Evolutionary conservation across 2,888 invertebrate genomes (phyloP).

Genomic region (Mystacides longicornis): DNA sequence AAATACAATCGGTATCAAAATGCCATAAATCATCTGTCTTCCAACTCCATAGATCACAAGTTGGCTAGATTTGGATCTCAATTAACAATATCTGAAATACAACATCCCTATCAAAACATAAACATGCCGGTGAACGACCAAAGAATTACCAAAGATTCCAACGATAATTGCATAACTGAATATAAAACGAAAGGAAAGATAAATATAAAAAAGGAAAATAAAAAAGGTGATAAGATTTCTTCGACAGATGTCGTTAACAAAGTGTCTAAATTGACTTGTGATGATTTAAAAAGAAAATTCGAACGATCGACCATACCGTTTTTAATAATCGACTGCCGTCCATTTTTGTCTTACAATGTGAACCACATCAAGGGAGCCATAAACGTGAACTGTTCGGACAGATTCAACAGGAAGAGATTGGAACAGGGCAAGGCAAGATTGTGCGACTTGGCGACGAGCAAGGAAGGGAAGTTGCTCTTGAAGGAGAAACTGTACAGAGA

Average conservation of each 20-base stretch:
- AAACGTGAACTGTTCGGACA: conserved; percentile 65
- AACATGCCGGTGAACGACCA: conserved; percentile 7
- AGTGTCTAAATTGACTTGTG: conserved; percentile 20
- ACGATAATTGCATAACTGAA: not conserved
- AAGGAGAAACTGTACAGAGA: conserved; percentile 48
- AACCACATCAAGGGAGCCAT: conserved; percentile 61
- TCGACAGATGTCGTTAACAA: conserved; percentile 9
- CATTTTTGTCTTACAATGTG: conserved; percentile 62
- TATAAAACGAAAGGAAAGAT: not conserved
- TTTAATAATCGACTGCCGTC: conserved; percentile 57
- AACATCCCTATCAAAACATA: not conserved
- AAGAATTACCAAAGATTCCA: conserved; percentile 3
- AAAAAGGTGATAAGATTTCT: not conserved
- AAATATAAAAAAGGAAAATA: not conserved
- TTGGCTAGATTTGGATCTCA: conserved; percentile 6
- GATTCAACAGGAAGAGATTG: conserved; percentile 58
- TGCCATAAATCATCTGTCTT: not conserved
- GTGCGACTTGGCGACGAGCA: conserved; percentile 56
- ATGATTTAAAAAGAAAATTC: conserved; percentile 22
- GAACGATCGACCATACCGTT: conserved; percentile 21
- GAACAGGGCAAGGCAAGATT: conserved; percentile 59
- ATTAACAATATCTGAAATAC: not conserved
- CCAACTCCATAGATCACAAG: conserved; percentile 9
- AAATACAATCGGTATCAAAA: not conserved
- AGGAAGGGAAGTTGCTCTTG: conserved; percentile 56